Percentiles rank a stretch among this genome's conserved stretches.
Conservation (phyloP, 2,113 vertebrate genomes). For the Halcyon malimbica region DNA sequence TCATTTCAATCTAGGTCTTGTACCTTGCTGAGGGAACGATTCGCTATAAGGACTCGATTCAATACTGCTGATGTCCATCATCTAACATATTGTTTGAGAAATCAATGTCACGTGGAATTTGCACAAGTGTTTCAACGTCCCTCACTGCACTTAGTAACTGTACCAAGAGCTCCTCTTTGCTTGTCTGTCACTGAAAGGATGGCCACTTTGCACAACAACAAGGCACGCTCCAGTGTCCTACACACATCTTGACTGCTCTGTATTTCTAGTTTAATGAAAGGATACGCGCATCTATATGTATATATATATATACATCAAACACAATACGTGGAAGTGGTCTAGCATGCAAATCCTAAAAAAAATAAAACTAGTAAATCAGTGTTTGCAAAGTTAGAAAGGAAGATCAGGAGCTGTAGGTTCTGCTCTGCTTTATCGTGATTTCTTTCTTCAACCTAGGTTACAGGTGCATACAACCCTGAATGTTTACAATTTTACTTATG, state of each 20-base stretch:
- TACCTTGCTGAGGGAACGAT: neutral
- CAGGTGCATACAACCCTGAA: neutral
- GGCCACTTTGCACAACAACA: accelerated
- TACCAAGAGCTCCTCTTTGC: neutral
- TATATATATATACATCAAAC: neutral
- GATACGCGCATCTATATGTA: neutral
- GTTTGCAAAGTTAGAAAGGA: neutral
- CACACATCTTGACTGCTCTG: neutral
- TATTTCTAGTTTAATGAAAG: neutral
- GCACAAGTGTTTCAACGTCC: neutral
- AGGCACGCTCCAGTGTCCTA: accelerated
- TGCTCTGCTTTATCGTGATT: neutral
- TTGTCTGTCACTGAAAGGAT: neutral
- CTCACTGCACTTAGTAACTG: neutral
- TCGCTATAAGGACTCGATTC: neutral
- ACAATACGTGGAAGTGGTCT: neutral
- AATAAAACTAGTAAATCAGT: neutral
- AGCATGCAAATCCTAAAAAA: neutral
- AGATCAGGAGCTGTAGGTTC: neutral
- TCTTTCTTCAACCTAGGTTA: neutral
- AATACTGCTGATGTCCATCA: neutral
- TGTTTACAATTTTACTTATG: neutral
- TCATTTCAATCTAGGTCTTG: neutral
- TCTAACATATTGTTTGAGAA: neutral
- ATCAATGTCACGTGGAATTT: neutral